These are phyloP conservation scores for Sebastes trivittatus DNA, from an alignment of 2,797 vertebrate genomes.

Conservation along the genomic window DNA sequence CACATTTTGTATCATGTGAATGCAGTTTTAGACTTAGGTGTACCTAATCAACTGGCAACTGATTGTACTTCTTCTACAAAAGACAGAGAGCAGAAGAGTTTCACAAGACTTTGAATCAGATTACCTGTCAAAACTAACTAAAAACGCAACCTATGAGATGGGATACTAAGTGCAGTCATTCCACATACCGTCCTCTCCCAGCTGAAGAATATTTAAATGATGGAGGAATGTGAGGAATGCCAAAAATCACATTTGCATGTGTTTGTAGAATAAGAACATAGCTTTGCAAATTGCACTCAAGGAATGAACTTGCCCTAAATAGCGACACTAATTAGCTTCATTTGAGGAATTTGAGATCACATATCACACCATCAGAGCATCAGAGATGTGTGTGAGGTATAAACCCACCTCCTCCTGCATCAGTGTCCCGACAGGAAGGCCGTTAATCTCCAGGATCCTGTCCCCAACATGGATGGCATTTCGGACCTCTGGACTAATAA, in stretches of 20 bases:
- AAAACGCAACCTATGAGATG: neutral
- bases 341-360: neutral
- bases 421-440: constrained; percentile 88
- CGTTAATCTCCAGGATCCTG: constrained; percentile 96
- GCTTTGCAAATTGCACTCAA: constrained; percentile 3
- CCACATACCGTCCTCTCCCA: constrained; percentile 53
- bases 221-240: constrained; percentile 58
- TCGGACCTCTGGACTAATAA: constrained; percentile 92
- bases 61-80: neutral
- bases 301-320: constrained; percentile 2
- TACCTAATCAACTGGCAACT: neutral
- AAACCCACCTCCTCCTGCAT: constrained; percentile 89
- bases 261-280: constrained; percentile 15
- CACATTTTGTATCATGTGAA: no score
- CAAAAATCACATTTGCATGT: constrained; percentile 24
- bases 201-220: constrained; percentile 54
- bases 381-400: neutral
- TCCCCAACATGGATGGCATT: constrained; percentile 96
- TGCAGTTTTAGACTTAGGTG: neutral
- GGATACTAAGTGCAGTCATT: constrained; percentile 11
- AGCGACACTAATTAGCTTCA: neutral
- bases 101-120: neutral
- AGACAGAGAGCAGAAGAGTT: neutral
- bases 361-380: neutral
- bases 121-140: neutral